Evolutionary conservation across 2,888 invertebrate genomes (phyloP), one percentile per base, ranked within the genome.

Genomic region (Dicyrtomina minuta): DNA sequence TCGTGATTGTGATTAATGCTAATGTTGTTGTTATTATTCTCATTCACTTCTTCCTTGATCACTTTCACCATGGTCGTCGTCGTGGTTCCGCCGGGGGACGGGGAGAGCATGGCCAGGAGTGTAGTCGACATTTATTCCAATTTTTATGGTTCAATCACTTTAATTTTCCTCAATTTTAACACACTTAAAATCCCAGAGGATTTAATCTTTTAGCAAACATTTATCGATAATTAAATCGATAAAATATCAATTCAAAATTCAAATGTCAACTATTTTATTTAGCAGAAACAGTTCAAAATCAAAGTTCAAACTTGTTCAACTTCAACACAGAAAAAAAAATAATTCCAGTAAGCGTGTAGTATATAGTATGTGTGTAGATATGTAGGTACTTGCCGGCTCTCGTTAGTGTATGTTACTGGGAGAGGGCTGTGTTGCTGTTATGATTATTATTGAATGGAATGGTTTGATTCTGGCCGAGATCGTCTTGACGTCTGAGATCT

Each of bases 401-500:
- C 8, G 33, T 8, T 3, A 33, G 33, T 33, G 46, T n/a, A 12
- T 46, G 46, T 46, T n/a, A 17, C 46, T n/a, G 46, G 15, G 12
- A 27, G 17, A 17, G 12, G 56, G 17, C 12, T 20, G 8, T 49
- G 10, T 5, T n/a, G 12, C 12, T 51, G 6, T 49, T 49, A 49
- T 49, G 12, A 20, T 51, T 51, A 20, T 20, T 24, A 53, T 20
- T 22, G 24, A 24, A 20, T 24, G 24, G 22, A 1, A 8, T 5
- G 5, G 15, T 24, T 53, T 20, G 24, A 53, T 51, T 51, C 17
- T 13, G 8, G 27, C 12, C 44, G 44, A 44, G 60, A 43, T 41
- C 39, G 53, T 65, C 64, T 53, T 41, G 27, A 51, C 64, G 41
- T 60, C 64, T 65, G 64, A 65, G 64, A 65, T 65, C 64, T 41